These are phyloP conservation scores for Anas platyrhynchos DNA, from an alignment of 2,113 vertebrate genomes.

Conservation along the genomic window DNA sequence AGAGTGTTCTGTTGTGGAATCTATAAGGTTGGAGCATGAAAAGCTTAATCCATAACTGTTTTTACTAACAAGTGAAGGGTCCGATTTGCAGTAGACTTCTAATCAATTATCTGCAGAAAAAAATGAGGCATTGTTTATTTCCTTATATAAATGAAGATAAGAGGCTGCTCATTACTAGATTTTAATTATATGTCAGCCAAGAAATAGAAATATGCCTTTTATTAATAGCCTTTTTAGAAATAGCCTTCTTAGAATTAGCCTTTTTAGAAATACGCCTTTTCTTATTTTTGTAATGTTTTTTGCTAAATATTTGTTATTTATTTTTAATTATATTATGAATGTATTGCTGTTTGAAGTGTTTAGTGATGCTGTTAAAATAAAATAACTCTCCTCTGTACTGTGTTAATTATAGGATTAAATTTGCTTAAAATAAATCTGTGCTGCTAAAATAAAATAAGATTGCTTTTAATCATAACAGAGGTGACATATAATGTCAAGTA, in stretches of 20 bases:
- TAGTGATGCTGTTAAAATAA: neutral
- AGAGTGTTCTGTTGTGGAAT: neutral
- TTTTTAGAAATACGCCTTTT: neutral
- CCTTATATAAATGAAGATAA: neutral
- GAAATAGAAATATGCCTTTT: neutral
- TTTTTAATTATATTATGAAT: neutral
- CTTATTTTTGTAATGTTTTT: neutral
- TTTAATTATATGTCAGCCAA: neutral
- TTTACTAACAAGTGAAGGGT: neutral
- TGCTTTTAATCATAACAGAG: neutral
- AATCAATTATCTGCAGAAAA: neutral
- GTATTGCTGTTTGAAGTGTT: neutral
- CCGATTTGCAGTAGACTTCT: neutral
- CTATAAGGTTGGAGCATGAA: neutral
- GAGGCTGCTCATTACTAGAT: neutral
- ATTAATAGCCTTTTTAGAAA: too few relatives aligned
- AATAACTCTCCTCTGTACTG: neutral
- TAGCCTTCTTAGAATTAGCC: too few relatives aligned
- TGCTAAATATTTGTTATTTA: neutral
- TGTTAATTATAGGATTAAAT: neutral
- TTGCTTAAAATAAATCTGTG: neutral
- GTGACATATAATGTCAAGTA: neutral
- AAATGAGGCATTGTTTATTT: neutral
- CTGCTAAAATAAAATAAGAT: neutral
- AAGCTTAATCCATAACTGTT: neutral